Evolutionary conservation across 1,140 invertebrate species (phyloP).

Genomic region (Orius insidiosus): DNA sequence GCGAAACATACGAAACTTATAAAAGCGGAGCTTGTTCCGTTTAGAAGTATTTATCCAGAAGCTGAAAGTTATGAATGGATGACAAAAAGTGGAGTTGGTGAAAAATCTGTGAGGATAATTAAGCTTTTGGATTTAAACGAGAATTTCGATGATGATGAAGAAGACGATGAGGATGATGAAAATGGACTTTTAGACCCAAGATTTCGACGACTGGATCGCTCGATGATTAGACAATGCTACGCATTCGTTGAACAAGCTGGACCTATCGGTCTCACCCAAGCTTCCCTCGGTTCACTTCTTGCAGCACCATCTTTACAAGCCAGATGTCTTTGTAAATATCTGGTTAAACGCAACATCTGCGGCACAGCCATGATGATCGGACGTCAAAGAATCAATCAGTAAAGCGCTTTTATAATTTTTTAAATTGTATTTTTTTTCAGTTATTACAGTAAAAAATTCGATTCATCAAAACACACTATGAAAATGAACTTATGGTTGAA

Average conservation of each 20-base stretch:
- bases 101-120: slow-evolving; percentile 33
- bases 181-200: not conserved
- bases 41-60: slow-evolving; percentile 39
- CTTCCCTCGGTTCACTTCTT: slow-evolving; percentile 27
- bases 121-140: slow-evolving; percentile 33
- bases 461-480: slow-evolving; percentile 1
- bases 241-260: slow-evolving; percentile 27
- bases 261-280: slow-evolving; percentile 31
- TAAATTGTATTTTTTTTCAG: not conserved
- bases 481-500: slow-evolving; percentile 11
- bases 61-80: slow-evolving; percentile 33
- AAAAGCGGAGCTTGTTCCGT: slow-evolving; percentile 31
- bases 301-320: slow-evolving; percentile 33
- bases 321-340: slow-evolving; percentile 30
- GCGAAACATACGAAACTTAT: slow-evolving; percentile 20
- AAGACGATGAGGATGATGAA: slow-evolving; percentile 26
- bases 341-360: slow-evolving; percentile 29
- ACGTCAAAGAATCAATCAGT: slow-evolving; percentile 32
- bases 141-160: slow-evolving; percentile 28
- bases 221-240: slow-evolving; percentile 32
- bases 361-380: slow-evolving; percentile 35
- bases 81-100: slow-evolving; percentile 30
- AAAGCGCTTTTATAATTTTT: slow-evolving; percentile 21
- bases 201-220: slow-evolving; percentile 18
- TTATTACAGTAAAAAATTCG: slow-evolving; percentile 10